Evolutionary conservation across 2,888 invertebrate genomes (phyloP).

Genomic region (Parthenolecanium corni): DNA sequence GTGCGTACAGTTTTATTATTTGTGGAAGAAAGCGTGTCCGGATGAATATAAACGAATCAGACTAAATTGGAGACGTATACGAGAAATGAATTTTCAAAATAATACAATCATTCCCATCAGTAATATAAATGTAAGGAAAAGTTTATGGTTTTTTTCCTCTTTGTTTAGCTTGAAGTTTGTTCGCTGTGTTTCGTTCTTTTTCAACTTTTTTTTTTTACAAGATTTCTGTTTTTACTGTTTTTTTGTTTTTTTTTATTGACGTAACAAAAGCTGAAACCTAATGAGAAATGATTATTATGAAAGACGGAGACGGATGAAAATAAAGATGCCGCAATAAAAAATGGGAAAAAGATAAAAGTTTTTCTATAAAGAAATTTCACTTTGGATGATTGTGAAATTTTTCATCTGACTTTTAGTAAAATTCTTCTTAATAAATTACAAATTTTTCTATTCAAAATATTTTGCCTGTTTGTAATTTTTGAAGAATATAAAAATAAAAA

Average conservation of each 20-base stretch:
- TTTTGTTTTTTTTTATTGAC: background rate
- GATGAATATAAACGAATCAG: slow-evolving; percentile 64
- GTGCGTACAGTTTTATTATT: slow-evolving; percentile 96
- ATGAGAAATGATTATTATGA: too few relatives aligned
- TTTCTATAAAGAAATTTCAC: too few relatives aligned
- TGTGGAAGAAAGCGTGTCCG: slow-evolving; percentile 95
- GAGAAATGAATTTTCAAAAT: slow-evolving; percentile 31
- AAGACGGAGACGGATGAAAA: too few relatives aligned
- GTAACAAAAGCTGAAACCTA: too few relatives aligned
- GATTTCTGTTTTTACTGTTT: background rate
- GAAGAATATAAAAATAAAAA: background rate
- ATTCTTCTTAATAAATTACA: too few relatives aligned
- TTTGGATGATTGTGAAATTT: too few relatives aligned
- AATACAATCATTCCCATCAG: slow-evolving; percentile 4
- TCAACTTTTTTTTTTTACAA: background rate
- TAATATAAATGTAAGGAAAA: slow-evolving; percentile 10
- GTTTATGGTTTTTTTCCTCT: background rate
- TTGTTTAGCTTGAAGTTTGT: background rate
- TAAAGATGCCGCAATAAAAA: too few relatives aligned
- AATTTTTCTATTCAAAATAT: too few relatives aligned
- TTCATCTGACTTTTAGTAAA: too few relatives aligned
- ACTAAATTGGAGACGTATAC: slow-evolving; percentile 32
- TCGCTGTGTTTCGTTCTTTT: background rate
- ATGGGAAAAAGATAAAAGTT: too few relatives aligned
- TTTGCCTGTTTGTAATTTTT: too few relatives aligned